A percentile compares a stretch with the other conserved stretches of the same genome.
Evolutionary conservation across 2,113 vertebrate species (phyloP).

Genomic region (Aplodontia rufa): DNA sequence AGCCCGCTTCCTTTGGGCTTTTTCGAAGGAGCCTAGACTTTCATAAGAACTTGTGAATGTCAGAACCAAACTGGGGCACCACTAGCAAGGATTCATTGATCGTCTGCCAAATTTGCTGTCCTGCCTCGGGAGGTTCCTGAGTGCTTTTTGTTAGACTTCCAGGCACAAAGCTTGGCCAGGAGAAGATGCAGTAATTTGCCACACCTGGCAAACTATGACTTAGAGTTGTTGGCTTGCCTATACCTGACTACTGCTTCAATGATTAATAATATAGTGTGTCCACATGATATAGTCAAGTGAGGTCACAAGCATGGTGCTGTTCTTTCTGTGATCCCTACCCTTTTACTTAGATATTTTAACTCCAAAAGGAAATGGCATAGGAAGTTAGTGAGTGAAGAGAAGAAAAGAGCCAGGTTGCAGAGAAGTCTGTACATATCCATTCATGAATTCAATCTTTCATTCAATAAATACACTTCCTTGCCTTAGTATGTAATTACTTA

Average conservation of each 20-base stretch:
- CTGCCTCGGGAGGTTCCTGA: constrained; percentile 37
- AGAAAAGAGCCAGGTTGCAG: constrained; percentile 33
- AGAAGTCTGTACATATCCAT: constrained; percentile 58
- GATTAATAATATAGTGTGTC: constrained; percentile 52
- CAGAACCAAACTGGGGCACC: constrained; percentile 3
- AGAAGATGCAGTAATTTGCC: constrained; percentile 58
- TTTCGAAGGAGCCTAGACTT: neutral
- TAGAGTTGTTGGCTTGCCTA: neutral
- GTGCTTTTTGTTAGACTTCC: constrained; percentile 57
- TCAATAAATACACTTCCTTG: constrained; percentile 71
- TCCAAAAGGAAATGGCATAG: constrained; percentile 46
- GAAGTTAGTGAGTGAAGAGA: constrained; percentile 24
- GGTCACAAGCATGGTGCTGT: constrained; percentile 26
- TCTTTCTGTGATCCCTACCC: constrained; percentile 20
- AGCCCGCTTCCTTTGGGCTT: neutral
- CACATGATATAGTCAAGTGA: constrained; percentile 12
- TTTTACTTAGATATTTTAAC: constrained; percentile 48
- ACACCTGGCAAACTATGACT: constrained; percentile 70
- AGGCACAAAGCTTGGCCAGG: constrained; percentile 53
- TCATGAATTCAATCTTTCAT: constrained; percentile 71
- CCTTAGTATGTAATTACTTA: constrained; percentile 68
- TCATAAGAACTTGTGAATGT: neutral
- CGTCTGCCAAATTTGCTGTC: constrained; percentile 37
- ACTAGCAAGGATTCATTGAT: neutral
- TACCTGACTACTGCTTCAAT: constrained; percentile 38